A percentile compares a stretch with the other conserved stretches of the same genome.
Evolutionary conservation across 2,797 vertebrate genomes (phyloP).

Genomic region (Microctenopoma stevenorrisi): DNA sequence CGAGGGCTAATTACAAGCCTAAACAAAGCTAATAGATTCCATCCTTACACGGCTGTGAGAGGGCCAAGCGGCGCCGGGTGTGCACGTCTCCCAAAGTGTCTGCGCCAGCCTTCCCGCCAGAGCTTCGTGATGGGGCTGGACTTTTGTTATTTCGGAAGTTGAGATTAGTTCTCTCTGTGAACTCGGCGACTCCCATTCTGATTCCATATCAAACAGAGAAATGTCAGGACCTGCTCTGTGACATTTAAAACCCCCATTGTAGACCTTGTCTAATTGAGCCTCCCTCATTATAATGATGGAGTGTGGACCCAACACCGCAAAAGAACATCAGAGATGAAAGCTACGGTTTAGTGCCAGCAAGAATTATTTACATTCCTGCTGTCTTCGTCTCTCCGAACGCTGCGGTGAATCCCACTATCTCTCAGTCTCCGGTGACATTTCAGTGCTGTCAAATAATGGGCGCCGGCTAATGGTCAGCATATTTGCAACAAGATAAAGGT

Average conservation of each 20-base stretch:
- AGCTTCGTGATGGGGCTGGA: conserved; percentile 53
- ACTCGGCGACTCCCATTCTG: conserved; percentile 75
- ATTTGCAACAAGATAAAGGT: conserved; percentile 71
- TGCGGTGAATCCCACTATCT: conserved; percentile 52
- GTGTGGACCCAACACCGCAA: conserved; percentile 60
- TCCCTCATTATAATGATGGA: conserved; percentile 84
- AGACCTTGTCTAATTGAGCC: conserved; percentile 84
- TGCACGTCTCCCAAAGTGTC: conserved; percentile 56
- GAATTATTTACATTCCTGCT: conserved; percentile 70
- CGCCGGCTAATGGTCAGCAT: conserved; percentile 67
- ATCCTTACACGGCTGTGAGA: conserved; percentile 54
- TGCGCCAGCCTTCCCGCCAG: conserved; percentile 33
- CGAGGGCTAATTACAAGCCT: conserved; percentile 69
- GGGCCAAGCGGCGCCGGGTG: conserved; percentile 2
- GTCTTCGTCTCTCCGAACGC: conserved; percentile 15
- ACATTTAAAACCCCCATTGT: conserved; percentile 83
- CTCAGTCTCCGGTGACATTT: conserved; percentile 75
- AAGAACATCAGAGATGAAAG: conserved; percentile 70
- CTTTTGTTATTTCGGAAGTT: conserved; percentile 71
- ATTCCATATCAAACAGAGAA: conserved; percentile 84
- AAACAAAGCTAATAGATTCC: conserved; percentile 65
- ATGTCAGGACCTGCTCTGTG: conserved; percentile 84
- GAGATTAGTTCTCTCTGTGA: conserved; percentile 79
- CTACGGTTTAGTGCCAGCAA: conserved; percentile 45
- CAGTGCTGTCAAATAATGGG: conserved; percentile 57